Evolutionary conservation across 37 sponge, comb jelly and placozoan genomes (phyloP), one percentile per base, ranked within the genome.

Genomic region (Chondrilla cf. caribensis): DNA sequence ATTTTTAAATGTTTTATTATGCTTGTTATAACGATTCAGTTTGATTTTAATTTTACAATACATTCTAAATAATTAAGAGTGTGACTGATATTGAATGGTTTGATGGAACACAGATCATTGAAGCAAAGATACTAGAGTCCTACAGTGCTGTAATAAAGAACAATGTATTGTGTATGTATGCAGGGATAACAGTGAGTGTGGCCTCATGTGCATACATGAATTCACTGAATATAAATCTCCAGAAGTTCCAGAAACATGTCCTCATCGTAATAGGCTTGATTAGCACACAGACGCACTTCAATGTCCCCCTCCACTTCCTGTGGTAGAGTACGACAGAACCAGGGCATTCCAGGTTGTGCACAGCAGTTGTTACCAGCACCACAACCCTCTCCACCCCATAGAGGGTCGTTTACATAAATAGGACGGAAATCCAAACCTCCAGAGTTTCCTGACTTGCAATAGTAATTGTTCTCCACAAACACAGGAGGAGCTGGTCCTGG

Each of bases 341-440:
- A 80, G 3, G 81, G 81, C 60, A 58, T 35, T 59, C 81, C 81
- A 60, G 64, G 25, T 14, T 59, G 40, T 3, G n/a, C 33, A 25
- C 81, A 80, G 40, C 81, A 80, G 64, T 47, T 58, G 40, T 60
- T 80, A n/a, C 41, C 64, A 59, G 62, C 26, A 18, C 60, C 60
- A 80, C 81, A 80, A 9, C 81, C 81, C 14, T 59, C 81, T 59
- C 81, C 65, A 24, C 60, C 81, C 81, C 81, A 80, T 39, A 80
- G 40, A 57, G 64, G 81, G 65, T 80, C 81, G 26, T 80, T 42
- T 36, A 24, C 25, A 21, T 58, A 58, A 6, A 80, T 17, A 17
- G 6, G 19, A 36, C 3, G 0, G n/a, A n/a, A n/a, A 19, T 58
- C 36, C 41, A 21, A 42, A 4, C 25, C 38, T 59, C 81, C 81